These are phyloP conservation scores for Pterostichus madidus DNA, from an alignment of 2,888 invertebrate species.

Conservation along the genomic window DNA sequence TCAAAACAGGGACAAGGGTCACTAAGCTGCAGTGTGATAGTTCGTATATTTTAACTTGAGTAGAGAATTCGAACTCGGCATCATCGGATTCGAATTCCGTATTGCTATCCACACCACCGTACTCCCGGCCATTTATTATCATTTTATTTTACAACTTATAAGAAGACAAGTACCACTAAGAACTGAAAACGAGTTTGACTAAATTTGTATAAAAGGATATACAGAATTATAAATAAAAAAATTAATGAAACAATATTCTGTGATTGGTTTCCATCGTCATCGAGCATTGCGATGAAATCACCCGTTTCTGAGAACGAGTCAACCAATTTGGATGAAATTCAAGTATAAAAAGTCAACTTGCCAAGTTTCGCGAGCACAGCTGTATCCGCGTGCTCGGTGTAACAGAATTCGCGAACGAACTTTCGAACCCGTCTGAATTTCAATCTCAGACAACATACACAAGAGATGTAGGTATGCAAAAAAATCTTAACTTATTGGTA, in stretches of 20 bases:
- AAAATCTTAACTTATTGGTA: slow-evolving; percentile 11
- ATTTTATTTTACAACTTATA: too few relatives aligned
- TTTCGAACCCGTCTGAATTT: slow-evolving; percentile 40
- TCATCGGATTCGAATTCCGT: too few relatives aligned
- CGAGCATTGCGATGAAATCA: neutral
- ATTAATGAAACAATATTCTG: neutral
- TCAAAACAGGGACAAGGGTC: too few relatives aligned
- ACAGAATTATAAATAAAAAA: neutral
- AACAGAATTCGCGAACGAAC: slow-evolving; percentile 41
- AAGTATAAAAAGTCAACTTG: slow-evolving; percentile 20
- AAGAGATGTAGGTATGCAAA: slow-evolving; percentile 3
- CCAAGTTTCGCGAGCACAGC: slow-evolving; percentile 31
- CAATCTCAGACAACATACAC: slow-evolving; percentile 33
- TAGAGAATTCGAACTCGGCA: too few relatives aligned
- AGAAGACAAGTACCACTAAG: too few relatives aligned
- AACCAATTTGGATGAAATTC: slow-evolving; percentile 35
- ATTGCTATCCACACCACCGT: too few relatives aligned
- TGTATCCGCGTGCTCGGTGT: slow-evolving; percentile 4
- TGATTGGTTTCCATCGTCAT: neutral
- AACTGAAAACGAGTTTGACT: too few relatives aligned
- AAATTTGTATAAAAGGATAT: too few relatives aligned
- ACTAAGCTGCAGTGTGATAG: too few relatives aligned
- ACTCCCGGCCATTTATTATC: too few relatives aligned
- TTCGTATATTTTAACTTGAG: too few relatives aligned
- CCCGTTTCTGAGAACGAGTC: neutral